Percentiles rank a stretch among this genome's conserved stretches.
These are phyloP conservation scores for Tolypeutes matacus DNA, from an alignment of 2,797 vertebrate genomes.

Conservation along the genomic window DNA sequence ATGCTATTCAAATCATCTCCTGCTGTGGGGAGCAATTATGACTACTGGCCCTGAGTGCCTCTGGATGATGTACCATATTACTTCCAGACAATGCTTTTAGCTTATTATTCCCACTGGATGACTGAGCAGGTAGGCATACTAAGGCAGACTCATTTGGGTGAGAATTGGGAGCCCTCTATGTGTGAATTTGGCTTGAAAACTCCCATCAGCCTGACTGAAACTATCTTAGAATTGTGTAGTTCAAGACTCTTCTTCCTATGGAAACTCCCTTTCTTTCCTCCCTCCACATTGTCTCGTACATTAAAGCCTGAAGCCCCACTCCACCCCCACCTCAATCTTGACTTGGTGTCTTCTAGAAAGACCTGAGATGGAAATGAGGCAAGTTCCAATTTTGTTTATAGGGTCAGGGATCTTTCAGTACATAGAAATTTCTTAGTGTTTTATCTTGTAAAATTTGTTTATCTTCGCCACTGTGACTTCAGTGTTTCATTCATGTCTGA, in stretches of 20 bases:
- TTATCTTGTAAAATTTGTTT: background rate
- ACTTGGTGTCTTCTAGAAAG: background rate
- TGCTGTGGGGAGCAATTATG: background rate
- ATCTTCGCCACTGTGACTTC: background rate
- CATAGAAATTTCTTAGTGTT: background rate
- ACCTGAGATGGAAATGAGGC: background rate
- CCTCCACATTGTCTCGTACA: background rate
- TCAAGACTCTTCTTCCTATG: background rate
- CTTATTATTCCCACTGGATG: background rate
- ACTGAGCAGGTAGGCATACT: background rate
- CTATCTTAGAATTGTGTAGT: background rate
- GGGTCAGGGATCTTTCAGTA: background rate
- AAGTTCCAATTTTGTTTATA: background rate
- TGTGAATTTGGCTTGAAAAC: background rate
- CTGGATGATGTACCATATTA: background rate
- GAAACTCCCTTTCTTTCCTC: background rate
- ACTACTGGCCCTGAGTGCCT: accelerated
- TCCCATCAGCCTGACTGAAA: background rate
- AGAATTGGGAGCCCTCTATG: accelerated
- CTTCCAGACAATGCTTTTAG: background rate
- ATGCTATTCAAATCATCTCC: background rate
- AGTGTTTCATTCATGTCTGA: background rate
- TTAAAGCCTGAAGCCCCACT: background rate
- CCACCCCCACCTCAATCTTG: background rate
- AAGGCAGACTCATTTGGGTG: background rate